Percentiles rank a stretch among this genome's conserved stretches.
Evolutionary conservation across 2,888 invertebrate genomes (phyloP).

Genomic region (Limnephilus marmoratus): DNA sequence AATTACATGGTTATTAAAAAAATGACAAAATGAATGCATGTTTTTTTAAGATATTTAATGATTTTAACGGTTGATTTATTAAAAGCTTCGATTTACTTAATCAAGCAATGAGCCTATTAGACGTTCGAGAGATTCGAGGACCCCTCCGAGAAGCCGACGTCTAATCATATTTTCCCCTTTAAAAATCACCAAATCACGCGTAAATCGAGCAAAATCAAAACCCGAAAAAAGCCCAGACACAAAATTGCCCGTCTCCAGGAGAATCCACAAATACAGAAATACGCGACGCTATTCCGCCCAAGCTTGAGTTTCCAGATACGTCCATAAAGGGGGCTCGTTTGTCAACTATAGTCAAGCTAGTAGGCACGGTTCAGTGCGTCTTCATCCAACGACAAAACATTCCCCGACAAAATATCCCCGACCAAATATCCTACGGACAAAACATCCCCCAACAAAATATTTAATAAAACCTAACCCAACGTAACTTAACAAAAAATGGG

Average conservation of each 20-base stretch:
- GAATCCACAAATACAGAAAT: conserved; percentile 2
- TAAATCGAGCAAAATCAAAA: conserved; percentile 37
- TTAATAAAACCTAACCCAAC: too few species aligned
- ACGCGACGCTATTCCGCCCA: conserved; percentile 18
- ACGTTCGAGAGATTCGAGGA: neutral
- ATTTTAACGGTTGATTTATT: neutral
- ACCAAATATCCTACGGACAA: too few species aligned
- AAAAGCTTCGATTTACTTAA: neutral
- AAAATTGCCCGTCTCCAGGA: conserved; percentile 53
- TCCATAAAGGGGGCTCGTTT: neutral
- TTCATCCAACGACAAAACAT: too few species aligned
- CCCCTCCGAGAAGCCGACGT: neutral
- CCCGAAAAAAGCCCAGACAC: conserved; percentile 29
- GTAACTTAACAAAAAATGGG: too few species aligned
- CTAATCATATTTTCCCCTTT: conserved; percentile 40
- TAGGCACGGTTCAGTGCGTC: neutral
- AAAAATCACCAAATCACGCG: conserved; percentile 48
- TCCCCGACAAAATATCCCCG: too few species aligned
- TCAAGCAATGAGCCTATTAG: neutral
- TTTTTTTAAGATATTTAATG: neutral
- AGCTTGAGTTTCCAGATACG: conserved; percentile 19
- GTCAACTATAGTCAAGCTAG: neutral
- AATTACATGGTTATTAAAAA: too few species aligned
- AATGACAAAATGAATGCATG: neutral
- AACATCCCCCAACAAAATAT: too few species aligned